Base-by-base conservation (phyloP, 2,113 vertebrate species). In the Ginglymostoma cirratum region DNA sequence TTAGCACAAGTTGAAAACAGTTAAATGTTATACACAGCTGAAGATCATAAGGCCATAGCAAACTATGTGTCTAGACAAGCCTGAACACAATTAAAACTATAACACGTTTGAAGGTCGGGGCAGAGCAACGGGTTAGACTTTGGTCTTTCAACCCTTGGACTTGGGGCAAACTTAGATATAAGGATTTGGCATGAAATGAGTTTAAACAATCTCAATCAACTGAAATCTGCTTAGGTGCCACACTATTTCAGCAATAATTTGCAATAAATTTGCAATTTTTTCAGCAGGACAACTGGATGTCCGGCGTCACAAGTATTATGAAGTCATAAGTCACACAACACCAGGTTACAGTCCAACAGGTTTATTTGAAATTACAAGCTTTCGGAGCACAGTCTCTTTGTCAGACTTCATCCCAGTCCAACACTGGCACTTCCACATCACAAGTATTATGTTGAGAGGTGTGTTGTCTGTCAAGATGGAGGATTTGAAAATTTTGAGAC, bases 1-100 rank as follows among this genome's bases (percentile, higher is more conserved):
- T 94, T 94, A 94, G 66, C 93, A 70, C 66, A 52, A 89, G 66
- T 94, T 94, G 93, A 94, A 21, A 94, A 69, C 66, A 70, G 42
- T 94, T 55, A 92, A 69, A 34, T 69, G 66, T 1, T 94, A 21
- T 27, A 48, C 38, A 69, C 66, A 66, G 66, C 42, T 69, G 66
- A 94, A 94, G 66, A 94, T 94, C 67, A 94, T 42, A 45, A 61
- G 87, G 14, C 87, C 30, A 92, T 17, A 92, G 15, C 87, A 92
- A 61, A 92, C 87, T 61, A 65, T 92, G 55, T 61, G 55, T 92
- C 30, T 92, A 61, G 87, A 92, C 87, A 92, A 61, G 65, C 61
- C 4, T 61, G 14, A 61, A 34, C 52, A 92, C 87, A 92, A 92
- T 92, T 34, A 92, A 92, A 92, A 65, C 30, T 65, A 30, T 19